A percentile compares a stretch with the other conserved stretches of the same genome.
Conservation (phyloP, 2,888 invertebrate genomes). For the Phania funesta region DNA sequence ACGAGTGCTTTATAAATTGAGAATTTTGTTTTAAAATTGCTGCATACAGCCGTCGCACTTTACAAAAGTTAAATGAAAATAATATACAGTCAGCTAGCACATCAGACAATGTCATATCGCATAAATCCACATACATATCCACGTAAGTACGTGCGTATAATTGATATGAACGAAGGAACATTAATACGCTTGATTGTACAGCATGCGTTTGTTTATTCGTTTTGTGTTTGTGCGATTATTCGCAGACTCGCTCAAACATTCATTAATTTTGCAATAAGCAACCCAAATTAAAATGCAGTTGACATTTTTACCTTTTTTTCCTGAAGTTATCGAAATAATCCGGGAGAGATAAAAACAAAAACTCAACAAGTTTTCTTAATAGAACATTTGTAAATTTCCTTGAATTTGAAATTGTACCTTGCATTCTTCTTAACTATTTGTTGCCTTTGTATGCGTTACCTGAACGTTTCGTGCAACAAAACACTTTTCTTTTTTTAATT, state of each 20-base stretch:
- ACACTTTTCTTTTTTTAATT: not conserved
- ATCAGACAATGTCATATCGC: conserved; percentile 4
- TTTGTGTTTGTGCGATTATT: not conserved
- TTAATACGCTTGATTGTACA: conserved; percentile 29
- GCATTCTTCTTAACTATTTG: not conserved
- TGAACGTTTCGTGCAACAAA: not conserved
- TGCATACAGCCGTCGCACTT: not conserved
- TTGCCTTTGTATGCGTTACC: not conserved
- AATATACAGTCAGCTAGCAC: not conserved
- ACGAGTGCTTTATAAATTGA: no score
- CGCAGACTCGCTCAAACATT: not conserved
- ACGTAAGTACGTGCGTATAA: not conserved
- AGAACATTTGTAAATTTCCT: conserved; percentile 22
- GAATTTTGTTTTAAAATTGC: no score
- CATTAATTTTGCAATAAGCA: not conserved
- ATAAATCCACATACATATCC: not conserved
- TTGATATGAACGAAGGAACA: conserved; percentile 15
- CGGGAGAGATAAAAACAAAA: not conserved
- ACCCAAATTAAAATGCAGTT: conserved; percentile 26
- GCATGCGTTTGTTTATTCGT: not conserved
- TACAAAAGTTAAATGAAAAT: not conserved
- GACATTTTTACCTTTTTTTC: not conserved
- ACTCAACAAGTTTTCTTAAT: conserved; percentile 13
- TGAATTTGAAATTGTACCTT: not conserved
- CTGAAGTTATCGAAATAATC: not conserved